Evolutionary conservation across 2,113 vertebrate genomes (phyloP).

Genomic region (Oncorhynchus kisutch): DNA sequence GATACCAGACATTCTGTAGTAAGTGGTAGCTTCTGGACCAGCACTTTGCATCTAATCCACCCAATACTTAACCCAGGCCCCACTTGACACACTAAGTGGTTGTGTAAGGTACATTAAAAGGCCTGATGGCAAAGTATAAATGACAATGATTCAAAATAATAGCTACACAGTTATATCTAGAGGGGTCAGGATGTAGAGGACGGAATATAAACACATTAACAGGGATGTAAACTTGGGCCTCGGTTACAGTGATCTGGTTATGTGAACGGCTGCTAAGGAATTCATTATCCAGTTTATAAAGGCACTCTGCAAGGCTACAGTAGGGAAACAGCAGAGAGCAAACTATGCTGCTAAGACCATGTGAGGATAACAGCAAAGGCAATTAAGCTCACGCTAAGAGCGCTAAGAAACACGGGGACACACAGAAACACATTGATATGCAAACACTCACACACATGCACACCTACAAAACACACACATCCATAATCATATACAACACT

Average conservation of each 20-base stretch:
- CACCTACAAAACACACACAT: not conserved
- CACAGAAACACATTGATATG: not conserved
- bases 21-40: not conserved
- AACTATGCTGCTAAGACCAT: conserved; percentile 36
- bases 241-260: conserved; percentile 34
- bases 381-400: conserved; percentile 27
- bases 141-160: conserved; percentile 37
- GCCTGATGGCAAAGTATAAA: not conserved
- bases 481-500: not conserved
- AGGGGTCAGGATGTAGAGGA: conserved; percentile 38
- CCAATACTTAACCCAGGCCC: not conserved
- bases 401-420: not conserved
- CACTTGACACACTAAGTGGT: conserved; percentile 8
- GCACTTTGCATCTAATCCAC: not conserved
- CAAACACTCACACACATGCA: conserved; percentile 3
- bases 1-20: not conserved
- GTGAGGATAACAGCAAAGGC: conserved; percentile 12
- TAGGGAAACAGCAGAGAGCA: conserved; percentile 36
- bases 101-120: conserved; percentile 16
- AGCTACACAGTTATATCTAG: conserved; percentile 46
- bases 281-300: conserved; percentile 48
- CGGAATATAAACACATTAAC: conserved; percentile 42
- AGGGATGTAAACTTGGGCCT: conserved; percentile 33
- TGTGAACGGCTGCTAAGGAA: conserved; percentile 41
- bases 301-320: conserved; percentile 16